Conservation (phyloP, 1,140 invertebrate genomes). For the Pissodes strobi region DNA sequence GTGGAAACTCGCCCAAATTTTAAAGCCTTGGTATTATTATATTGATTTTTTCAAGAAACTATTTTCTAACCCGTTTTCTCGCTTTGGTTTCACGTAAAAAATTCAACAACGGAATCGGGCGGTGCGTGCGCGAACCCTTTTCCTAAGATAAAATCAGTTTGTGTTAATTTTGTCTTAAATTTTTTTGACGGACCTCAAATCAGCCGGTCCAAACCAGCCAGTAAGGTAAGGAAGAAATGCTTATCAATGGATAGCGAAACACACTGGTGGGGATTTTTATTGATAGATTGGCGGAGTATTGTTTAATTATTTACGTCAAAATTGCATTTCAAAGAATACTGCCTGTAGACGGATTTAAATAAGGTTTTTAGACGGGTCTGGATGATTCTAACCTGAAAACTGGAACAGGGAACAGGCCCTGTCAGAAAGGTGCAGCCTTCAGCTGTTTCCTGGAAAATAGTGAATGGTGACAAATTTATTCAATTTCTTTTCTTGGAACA, state of each 20-base stretch:
- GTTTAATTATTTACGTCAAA: neutral
- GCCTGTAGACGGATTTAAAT: neutral
- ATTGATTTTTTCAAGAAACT: conserved; percentile 44
- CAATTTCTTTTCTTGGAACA: no score
- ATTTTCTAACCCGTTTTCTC: conserved; percentile 34
- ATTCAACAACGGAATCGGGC: conserved; percentile 3
- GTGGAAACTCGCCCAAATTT: conserved; percentile 44
- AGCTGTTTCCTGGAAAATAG: no score
- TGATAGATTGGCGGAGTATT: conserved; percentile 2
- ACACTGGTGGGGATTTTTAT: conserved; percentile 20
- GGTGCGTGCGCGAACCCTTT: conserved; percentile 27
- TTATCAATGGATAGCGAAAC: conserved; percentile 8
- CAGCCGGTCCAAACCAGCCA: conserved; percentile 29
- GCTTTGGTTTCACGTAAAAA: conserved; percentile 28
- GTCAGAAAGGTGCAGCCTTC: conserved; percentile 7
- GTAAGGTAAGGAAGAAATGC: conserved; percentile 17
- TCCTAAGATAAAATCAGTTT: conserved; percentile 20
- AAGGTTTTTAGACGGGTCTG: neutral
- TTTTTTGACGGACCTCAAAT: neutral
- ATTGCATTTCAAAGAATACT: no score
- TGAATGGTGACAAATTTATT: no score
- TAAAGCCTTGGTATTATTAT: conserved; percentile 36
- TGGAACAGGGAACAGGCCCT: neutral
- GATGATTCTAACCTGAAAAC: conserved; percentile 27
- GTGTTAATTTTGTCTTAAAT: conserved; percentile 25